Base-by-base conservation (phyloP, 2,113 vertebrate genomes). In the Dolichotis patagonum region DNA sequence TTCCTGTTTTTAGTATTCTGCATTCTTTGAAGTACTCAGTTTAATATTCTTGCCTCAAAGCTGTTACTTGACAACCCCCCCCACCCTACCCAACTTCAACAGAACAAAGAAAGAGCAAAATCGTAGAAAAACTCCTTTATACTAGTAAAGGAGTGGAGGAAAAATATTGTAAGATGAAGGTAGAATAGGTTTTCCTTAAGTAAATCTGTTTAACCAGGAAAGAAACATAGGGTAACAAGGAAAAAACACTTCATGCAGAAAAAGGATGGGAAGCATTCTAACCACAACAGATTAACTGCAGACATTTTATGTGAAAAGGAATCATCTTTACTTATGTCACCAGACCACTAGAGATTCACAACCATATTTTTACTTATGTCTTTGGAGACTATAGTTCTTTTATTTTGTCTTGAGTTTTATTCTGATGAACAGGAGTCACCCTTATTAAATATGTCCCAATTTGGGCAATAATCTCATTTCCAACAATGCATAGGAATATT, bases 1-100 rank as follows among this genome's bases (percentile, higher is more conserved):
- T 85, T 60, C 67, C n/a, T 69, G 69, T 38, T 90, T 80, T 30
- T 95, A 77, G 83, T 4, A 87, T 77, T 95, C 95, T 46, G 2
- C 14, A 85, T 88, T 90, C 32, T 92, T 88, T 81, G 81, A 82
- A 54, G 5, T 38, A 78, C 62, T 95, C 43, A 88, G n/a, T 41
- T 78, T 92, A 49, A 38, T 35, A 95, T 78, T 26, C 93, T 91
- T 81, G 46, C 38, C 60, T 95, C 30, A 88, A 73, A 94, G 22
- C 7, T 77, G 49, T 77, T 41, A 84, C 10, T 94, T 88, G 30
- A 86, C 80, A 52, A 26, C 26, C 5, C 24, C 78, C 78, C 4
- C 13, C 52, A 9, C 32, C 22, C 84, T 6, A 13, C 71, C 4
- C 26, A 78, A 83, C 56, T 93, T 93, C n/a, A 91, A 41, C 0